Evolutionary conservation across 1,140 invertebrate genomes (phyloP), one percentile per base, ranked within the genome.

Genomic region (Pachypsylla venusta): DNA sequence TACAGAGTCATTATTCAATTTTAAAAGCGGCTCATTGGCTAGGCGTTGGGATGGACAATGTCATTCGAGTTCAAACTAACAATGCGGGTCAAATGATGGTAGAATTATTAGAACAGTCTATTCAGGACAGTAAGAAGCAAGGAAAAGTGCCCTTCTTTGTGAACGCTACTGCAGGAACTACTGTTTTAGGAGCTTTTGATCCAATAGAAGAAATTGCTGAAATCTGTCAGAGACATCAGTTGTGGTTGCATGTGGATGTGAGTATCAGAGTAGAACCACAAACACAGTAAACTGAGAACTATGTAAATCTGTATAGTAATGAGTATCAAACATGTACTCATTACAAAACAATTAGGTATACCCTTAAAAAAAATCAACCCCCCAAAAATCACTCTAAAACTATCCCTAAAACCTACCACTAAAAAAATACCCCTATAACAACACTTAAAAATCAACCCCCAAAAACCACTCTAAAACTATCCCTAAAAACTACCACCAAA

Each of bases 211-310:
- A 79, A 26, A 80, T 93, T 25, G 81, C 89, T 12, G 78, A 82
- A 59, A 67, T 85, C 16, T 84, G 83, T 56, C 62, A 73, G 14
- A 73, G 76, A 19, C 72, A 81, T 67, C 67, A 74, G 64, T 65
- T 93, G 5, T 93, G 90, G 90, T 73, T 93, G 65, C 89, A 94
- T 71, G 81, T 92, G 60, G 90, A 93, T 75, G 83, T 84, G 69
- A 75, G 79, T 73, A 66, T 53, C 61, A 48, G 25, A 56, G 48
- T 57, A 24, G 28, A 19, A 19, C 56, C 10, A 26, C n/a, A 7
- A 26, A 1, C 25, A 56, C 12, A 30, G 16, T 20, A 60, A 35
- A 12, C 28, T 25, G 20, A 40, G 5, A 40, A 27, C 24, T 28
- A 1, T 30, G 53, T 28, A 25, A 42, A 5, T n/a, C n/a, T n/a